phyloP scores from a whole-genome alignment of 2,888 invertebrate genomes.

The Papilio gigon region DNA sequence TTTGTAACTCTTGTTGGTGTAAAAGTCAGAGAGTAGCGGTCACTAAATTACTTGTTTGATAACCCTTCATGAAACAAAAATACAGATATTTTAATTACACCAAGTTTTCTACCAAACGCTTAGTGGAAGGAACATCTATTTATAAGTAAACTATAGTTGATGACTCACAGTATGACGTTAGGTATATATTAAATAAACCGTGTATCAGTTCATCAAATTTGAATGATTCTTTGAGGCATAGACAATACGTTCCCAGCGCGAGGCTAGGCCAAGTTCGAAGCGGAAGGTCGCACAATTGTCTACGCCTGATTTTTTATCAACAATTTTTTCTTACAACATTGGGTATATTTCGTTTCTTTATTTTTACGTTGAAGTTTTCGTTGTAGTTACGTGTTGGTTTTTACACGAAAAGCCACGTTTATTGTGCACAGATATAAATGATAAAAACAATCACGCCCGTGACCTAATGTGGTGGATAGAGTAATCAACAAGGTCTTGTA shows the following conservation, averaged over 20 bases:
- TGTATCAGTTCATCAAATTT: conserved; percentile 3
- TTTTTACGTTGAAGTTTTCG: conserved; percentile 28
- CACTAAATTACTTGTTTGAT: too few species aligned
- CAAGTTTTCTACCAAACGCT: too few species aligned
- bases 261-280: conserved; percentile 69
- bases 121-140: too few species aligned
- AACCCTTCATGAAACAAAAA: too few species aligned
- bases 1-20: too few species aligned
- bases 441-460: conserved; percentile 21
- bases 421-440: conserved; percentile 9
- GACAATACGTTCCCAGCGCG: conserved; percentile 48
- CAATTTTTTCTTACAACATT: conserved; percentile 29
- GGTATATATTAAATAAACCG: background rate
- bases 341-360: conserved; percentile 25
- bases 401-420: conserved; percentile 5
- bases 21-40: too few species aligned
- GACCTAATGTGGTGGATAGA: conserved; percentile 8
- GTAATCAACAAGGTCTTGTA: background rate
- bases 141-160: too few species aligned
- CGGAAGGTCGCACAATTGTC: conserved; percentile 62
- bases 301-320: conserved; percentile 49
- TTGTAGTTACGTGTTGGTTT: conserved; percentile 13
- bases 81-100: too few species aligned
- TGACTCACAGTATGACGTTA: background rate
- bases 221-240: background rate